These are phyloP conservation scores for Acipenser transmontanus DNA, from an alignment of 2,797 vertebrate species.

Conservation along the genomic window DNA sequence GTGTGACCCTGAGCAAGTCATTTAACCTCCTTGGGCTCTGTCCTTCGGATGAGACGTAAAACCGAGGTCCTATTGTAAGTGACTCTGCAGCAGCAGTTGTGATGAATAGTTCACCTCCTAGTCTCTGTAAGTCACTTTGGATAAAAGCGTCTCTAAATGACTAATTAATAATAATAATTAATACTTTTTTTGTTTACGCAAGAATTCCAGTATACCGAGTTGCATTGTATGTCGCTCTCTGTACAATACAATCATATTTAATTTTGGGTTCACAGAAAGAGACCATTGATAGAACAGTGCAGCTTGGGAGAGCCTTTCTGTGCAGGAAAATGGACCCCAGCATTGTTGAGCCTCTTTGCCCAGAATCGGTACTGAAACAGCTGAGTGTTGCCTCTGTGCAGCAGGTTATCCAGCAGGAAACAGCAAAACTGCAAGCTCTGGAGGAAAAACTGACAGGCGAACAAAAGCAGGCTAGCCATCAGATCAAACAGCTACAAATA, in stretches of 20 bases:
- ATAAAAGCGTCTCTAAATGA: neutral
- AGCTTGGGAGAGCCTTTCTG: constrained; percentile 33
- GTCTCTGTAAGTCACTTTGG: too few relatives aligned
- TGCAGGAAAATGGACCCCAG: neutral
- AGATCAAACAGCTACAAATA: neutral
- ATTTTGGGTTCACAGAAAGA: constrained; percentile 35
- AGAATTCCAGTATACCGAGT: neutral
- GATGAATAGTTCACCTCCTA: too few relatives aligned
- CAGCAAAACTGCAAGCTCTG: constrained; percentile 14
- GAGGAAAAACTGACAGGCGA: constrained; percentile 15
- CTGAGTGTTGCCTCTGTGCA: constrained; percentile 28
- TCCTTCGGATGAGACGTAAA: too few relatives aligned
- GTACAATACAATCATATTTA: neutral
- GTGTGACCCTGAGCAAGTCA: too few relatives aligned
- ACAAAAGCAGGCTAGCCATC: neutral
- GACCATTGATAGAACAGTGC: constrained; percentile 16
- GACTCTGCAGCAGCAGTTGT: too few relatives aligned
- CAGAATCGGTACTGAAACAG: constrained; percentile 31
- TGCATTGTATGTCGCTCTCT: neutral
- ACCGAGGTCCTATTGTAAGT: too few relatives aligned
- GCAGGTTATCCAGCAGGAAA: constrained; percentile 24
- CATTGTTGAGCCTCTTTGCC: neutral
- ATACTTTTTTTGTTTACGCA: neutral
- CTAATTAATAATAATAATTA: too few relatives aligned
- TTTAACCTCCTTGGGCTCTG: too few relatives aligned